Evolutionary conservation across 2,797 vertebrate genomes (phyloP).

Genomic region (Borostomias antarcticus): DNA sequence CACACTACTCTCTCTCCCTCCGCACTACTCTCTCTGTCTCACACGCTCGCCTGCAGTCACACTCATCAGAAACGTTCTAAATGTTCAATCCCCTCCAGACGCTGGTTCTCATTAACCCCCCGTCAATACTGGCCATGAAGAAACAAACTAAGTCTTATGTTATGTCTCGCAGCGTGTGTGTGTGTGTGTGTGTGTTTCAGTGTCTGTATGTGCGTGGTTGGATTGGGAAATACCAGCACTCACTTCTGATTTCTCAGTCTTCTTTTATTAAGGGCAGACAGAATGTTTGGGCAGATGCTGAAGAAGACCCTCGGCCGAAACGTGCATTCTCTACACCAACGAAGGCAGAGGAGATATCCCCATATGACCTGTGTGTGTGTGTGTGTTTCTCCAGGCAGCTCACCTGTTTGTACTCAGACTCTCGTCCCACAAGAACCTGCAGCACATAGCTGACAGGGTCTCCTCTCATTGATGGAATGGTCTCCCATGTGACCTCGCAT

Average conservation of each 20-base stretch:
- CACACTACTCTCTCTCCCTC: too few relatives aligned
- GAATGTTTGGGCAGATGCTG: too few relatives aligned
- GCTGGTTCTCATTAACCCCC: conserved; percentile 31
- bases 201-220: too few relatives aligned
- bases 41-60: too few relatives aligned
- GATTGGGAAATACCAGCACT: too few relatives aligned
- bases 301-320: too few relatives aligned
- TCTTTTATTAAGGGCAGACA: too few relatives aligned
- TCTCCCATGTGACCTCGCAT: conserved; percentile 97
- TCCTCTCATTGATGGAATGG: conserved; percentile 91
- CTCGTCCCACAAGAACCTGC: conserved; percentile 92
- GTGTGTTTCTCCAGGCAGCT: neutral
- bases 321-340: too few relatives aligned
- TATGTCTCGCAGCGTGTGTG: neutral
- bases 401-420: conserved; percentile 97
- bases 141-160: neutral
- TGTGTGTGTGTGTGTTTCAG: too few relatives aligned
- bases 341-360: too few relatives aligned
- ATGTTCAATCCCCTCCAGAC: conserved; percentile 10
- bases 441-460: conserved; percentile 91
- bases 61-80: neutral
- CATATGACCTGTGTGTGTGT: conserved; percentile 12
- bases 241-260: too few relatives aligned
- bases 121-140: conserved; percentile 26
- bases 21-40: too few relatives aligned